Conservation (phyloP, 2,113 vertebrate species). For the Meriones unguiculatus region DNA sequence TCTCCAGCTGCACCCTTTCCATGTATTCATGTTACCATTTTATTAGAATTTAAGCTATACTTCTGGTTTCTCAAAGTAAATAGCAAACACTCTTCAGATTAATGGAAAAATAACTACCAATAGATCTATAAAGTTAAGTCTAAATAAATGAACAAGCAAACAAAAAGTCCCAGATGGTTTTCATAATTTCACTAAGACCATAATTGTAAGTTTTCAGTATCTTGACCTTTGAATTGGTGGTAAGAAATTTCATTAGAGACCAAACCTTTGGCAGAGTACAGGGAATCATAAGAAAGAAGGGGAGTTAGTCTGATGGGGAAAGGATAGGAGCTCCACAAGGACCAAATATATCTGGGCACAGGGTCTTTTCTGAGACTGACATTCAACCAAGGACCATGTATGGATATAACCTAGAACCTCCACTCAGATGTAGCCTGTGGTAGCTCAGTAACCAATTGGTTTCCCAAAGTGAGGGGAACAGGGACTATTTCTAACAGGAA, state of each 20-base stretch:
- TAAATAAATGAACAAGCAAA: neutral
- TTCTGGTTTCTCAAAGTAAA: neutral
- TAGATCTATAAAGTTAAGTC: neutral
- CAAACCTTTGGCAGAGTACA: no score
- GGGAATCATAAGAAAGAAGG: no score
- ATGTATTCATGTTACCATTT: neutral
- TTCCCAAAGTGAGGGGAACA: no score
- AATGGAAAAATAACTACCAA: neutral
- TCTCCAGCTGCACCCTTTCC: neutral
- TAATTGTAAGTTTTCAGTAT: neutral
- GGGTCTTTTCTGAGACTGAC: no score
- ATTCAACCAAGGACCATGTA: no score
- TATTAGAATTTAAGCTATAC: neutral
- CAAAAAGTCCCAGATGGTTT: neutral
- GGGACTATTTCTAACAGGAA: no score
- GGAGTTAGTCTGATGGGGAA: no score
- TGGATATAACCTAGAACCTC: no score
- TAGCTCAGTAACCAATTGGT: no score
- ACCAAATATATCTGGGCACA: no score
- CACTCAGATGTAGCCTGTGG: no score
- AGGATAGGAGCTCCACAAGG: no score
- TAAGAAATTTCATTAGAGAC: neutral
- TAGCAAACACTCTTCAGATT: neutral
- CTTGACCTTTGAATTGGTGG: neutral
- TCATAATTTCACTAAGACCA: neutral